Base-by-base conservation (phyloP, 2,113 vertebrate genomes). In the Panthera uncia region DNA sequence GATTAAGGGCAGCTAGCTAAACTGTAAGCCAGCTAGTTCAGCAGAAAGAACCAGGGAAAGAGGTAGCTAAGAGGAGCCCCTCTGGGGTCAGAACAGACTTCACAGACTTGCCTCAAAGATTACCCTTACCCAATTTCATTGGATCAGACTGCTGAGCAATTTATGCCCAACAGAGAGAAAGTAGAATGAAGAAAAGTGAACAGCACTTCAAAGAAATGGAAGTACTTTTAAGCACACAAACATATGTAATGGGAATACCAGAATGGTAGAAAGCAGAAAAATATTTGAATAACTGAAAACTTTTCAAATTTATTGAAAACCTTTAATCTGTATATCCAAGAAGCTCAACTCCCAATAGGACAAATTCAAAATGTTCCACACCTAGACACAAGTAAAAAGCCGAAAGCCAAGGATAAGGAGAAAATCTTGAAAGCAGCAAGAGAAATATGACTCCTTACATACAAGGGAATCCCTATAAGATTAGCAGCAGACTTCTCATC, bases 161-260 rank as follows among this genome's bases (percentile, higher is more conserved):
- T 82, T 76, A 63, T 83, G 27, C 68, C 57, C 61, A 76, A 45
- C 25, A 92, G 11, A 55, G 89, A 78, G 14, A 69, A 55, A 84
- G 71, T 92, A 88, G 41, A 89, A 82, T 80, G 23, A 94, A 65
- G 27, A 74, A 79, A 89, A 93, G 31, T 71, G 71, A 95, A 78
- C 9, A 68, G 55, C 23, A 5, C 66, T 57, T 88, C 68, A 87
- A 15, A 85, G 29, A 88, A 88, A 87, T 57, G 61, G 15, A 33
- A 36, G 38, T 19, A 87, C 25, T 48, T 81, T 66, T 91, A 87
- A 73, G 13, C 48, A 52, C 18, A 48, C 36, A 71, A 95, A 16
- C 25, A 4, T 81, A 12, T 68, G 8, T 90, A 71, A 61, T 83
- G 27, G 25, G 38, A 78, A 76, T 73, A 69, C 15, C 29, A 91